These are phyloP conservation scores for Pandion haliaetus DNA, from an alignment of 2,113 vertebrate species.

Conservation along the genomic window DNA sequence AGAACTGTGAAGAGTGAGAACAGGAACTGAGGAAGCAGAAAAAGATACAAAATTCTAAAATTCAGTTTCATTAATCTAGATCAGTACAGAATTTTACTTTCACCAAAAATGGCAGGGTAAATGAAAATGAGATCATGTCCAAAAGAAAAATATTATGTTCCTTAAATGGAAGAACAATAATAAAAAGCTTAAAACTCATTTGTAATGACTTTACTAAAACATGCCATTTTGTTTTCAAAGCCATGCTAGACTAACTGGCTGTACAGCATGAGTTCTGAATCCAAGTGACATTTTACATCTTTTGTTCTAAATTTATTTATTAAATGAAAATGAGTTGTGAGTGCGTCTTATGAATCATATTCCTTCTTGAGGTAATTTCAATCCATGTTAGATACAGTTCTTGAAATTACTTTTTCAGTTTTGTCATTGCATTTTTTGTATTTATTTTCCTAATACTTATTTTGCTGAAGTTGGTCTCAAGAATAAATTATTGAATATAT, in stretches of 20 bases:
- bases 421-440: not conserved
- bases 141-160: not conserved
- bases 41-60: not conserved
- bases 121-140: not conserved
- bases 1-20: not conserved
- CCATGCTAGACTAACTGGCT: not conserved
- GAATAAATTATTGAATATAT: too few relatives aligned
- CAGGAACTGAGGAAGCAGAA: not conserved
- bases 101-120: not conserved
- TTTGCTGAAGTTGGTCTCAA: not conserved
- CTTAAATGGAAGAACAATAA: not conserved
- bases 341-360: not conserved
- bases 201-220: not conserved
- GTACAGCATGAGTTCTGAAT: not conserved
- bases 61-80: not conserved
- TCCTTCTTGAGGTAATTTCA: not conserved
- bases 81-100: not conserved
- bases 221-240: not conserved
- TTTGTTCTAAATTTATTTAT: not conserved
- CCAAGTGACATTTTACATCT: not conserved
- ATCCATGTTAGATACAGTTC: not conserved
- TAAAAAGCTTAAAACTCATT: not conserved
- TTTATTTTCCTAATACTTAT: not conserved
- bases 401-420: not conserved
- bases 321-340: not conserved